Base-by-base conservation (phyloP, 1,140 invertebrate genomes). In the Caenorhabditis elegans region DNA sequence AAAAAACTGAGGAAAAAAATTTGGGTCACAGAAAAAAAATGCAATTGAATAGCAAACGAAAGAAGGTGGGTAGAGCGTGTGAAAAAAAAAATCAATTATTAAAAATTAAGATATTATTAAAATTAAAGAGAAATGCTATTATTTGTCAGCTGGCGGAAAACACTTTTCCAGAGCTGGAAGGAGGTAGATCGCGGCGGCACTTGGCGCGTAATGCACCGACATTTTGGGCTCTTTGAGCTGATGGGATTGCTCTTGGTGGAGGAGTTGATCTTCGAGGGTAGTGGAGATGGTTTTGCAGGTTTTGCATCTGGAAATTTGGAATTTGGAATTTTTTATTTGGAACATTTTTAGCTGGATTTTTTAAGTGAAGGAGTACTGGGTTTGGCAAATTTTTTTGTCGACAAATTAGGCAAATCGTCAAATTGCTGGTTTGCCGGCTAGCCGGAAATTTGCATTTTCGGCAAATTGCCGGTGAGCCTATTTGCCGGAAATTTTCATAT, bases 281-380 rank as follows among this genome's bases (percentile, higher is more conserved):
- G 77, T 55, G 28, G 76, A 65, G 3, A 76, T 79, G 24, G 48
- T 46, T 65, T 83, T 83, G 82, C 82, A 83, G 10, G 76, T 78
- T 65, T 83, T 83, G 55, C 82, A 83, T 53, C 82, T 79, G 60
- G 39, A 82, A 77, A 55, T 53, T n/a, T 0, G 17, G 3, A 0
- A 0, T 46, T 77, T n/a, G 19, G 4, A 8, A 11, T 1, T 28
- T 8, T 10, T 55, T 55, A 5, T 24, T 28, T 28, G 6, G 22
- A 26, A 1, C 19, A 11, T 55, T 1, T 28, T 11, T 17, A 19
- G 47, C 22, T 11, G 24, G 15, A 43, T 15, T 43, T 43, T 43
- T 43, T 43, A 5, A 8, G 39, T 8, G 39, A 43, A 8, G n/a
- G 5, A 8, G 39, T 43, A 5, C 15, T 43, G 15, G 39, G 6